Base-by-base conservation (phyloP, 2,113 vertebrate species). In the Dolichotis patagonum region DNA sequence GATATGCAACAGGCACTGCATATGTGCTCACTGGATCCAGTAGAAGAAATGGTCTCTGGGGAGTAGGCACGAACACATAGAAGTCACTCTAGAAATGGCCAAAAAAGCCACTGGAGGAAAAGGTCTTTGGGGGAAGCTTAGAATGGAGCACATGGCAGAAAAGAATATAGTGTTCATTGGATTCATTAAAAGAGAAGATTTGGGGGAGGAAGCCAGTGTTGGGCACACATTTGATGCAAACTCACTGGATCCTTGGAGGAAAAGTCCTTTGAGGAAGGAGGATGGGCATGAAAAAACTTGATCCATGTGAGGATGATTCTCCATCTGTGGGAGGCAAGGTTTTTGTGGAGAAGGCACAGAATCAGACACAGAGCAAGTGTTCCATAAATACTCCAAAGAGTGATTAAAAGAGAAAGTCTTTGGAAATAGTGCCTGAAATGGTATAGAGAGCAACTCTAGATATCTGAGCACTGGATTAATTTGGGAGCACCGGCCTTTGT, bases 311-410 rank as follows among this genome's bases (percentile, higher is more conserved):
- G 67, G 16, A 65, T 85, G 65, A 60, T 54, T 85, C 56, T 90
- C 85, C 84, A 78, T 85, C 83, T 24, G n/a, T 32, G 58, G 30
- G 65, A 96, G 88, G 78, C 92, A 96, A 95, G 65, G 89, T 52
- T 88, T 93, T 92, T 95, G 60, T 88, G 88, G 62, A 90, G 77
- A 94, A 87, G 87, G 58, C 43, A 71, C n/a, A 92, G 85, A 94
- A 85, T 77, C 26, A 69, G 32, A 78, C 12, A 54, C 65, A 96
- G 28, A 90, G 41, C 54, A 86, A 35, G 69, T 94, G 65, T 77
- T 92, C 62, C 85, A 69, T 65, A 92, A 92, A 85, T 85, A 83
- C 85, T 92, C 69, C 77, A 94, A 96, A 43, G 85, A 93, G 35
- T 46, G 63, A 90, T 75, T 73, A 77, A 96, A 92, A 69, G 20